Evolutionary conservation across 2,113 vertebrate species (phyloP).

Genomic region (Elaphurus davidianus): DNA sequence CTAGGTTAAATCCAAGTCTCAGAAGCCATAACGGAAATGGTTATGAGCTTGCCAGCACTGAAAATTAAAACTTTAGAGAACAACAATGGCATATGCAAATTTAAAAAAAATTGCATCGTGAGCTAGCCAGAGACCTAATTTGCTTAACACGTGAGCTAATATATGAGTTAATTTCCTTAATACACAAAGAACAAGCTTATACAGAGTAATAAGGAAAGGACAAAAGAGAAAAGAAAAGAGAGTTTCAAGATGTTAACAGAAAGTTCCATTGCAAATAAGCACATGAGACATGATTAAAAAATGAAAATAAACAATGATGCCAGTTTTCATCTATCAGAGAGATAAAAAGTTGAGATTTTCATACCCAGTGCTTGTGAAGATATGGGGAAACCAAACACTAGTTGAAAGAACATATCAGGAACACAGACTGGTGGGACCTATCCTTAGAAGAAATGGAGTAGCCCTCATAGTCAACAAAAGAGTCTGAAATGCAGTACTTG

Average conservation of each 20-base stretch:
- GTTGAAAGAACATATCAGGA: neutral
- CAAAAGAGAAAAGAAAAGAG: neutral
- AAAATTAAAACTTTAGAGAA: constrained; percentile 1
- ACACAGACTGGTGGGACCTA: neutral
- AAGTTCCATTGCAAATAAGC: neutral
- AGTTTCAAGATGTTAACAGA: neutral
- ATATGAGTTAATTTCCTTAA: neutral
- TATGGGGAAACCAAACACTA: fast-evolving
- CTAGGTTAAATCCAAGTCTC: neutral
- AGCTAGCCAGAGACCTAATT: neutral
- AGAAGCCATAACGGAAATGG: neutral
- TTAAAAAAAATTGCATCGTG: neutral
- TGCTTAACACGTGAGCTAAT: neutral
- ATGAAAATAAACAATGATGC: neutral
- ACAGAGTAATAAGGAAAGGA: neutral
- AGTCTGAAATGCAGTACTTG: neutral
- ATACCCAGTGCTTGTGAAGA: neutral
- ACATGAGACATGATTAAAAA: neutral
- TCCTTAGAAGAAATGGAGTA: neutral
- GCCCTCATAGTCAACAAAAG: neutral
- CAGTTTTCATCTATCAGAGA: neutral
- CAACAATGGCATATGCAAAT: neutral
- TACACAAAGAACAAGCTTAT: neutral
- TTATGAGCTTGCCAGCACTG: neutral
- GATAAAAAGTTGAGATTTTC: neutral